phyloP scores from a whole-genome alignment of 2,888 invertebrate genomes.

The Aricia artaxerxes region DNA sequence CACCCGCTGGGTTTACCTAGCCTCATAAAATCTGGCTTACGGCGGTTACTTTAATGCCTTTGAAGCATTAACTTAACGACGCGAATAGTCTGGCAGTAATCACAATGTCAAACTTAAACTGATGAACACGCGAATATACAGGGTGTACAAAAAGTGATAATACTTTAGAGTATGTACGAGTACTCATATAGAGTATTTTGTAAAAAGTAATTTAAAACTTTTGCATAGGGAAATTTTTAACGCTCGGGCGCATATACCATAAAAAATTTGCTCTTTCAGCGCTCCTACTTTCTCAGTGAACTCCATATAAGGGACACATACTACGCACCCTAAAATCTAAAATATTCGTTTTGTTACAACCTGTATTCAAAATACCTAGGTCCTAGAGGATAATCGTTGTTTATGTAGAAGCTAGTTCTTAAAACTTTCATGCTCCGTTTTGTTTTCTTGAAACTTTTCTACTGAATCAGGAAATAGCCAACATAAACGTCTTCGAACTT shows the following conservation, averaged over 20 bases:
- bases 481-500: not conserved
- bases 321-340: too few species aligned
- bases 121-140: not conserved
- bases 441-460: not conserved
- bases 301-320: too few species aligned
- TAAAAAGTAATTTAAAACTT: too few species aligned
- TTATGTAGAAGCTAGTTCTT: not conserved
- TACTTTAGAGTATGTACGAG: too few species aligned
- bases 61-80: slow-evolving; percentile 16
- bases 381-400: not conserved
- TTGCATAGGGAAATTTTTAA: too few species aligned
- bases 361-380: not conserved
- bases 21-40: slow-evolving; percentile 11
- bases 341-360: too few species aligned
- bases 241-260: too few species aligned
- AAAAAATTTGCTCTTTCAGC: too few species aligned
- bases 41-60: slow-evolving; percentile 9
- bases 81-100: not conserved
- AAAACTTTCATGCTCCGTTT: not conserved
- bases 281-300: too few species aligned
- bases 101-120: not conserved
- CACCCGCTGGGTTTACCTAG: not conserved
- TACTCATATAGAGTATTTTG: too few species aligned
- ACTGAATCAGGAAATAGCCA: slow-evolving; percentile 9
- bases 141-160: too few species aligned